Evolutionary conservation across 2,113 vertebrate genomes (phyloP).

Genomic region (Eulemur macaco): DNA sequence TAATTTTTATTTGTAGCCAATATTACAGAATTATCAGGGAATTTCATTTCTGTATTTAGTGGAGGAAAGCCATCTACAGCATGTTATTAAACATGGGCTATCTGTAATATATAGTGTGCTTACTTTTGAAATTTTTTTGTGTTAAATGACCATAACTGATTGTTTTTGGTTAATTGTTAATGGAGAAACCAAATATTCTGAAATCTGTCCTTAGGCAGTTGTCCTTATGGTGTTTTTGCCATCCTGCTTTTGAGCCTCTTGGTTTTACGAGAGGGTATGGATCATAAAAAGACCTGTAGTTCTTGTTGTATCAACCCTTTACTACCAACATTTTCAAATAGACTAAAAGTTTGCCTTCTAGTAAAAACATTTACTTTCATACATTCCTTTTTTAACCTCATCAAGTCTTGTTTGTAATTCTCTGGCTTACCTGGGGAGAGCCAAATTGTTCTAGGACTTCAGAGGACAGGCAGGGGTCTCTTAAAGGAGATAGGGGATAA

Average conservation of each 20-base stretch:
- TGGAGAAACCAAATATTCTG: background rate
- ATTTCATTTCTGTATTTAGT: slow-evolving; percentile 16
- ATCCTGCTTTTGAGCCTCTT: background rate
- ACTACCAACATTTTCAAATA: background rate
- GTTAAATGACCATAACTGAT: background rate
- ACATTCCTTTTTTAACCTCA: background rate
- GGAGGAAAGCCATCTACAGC: background rate
- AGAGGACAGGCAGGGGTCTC: background rate
- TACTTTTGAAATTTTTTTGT: background rate
- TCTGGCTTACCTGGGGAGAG: background rate
- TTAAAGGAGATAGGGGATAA: background rate
- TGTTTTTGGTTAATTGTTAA: background rate
- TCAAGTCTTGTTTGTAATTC: background rate
- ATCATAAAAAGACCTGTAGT: background rate
- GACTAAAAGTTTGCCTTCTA: slow-evolving; percentile 17
- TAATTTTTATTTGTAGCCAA: background rate
- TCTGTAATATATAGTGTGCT: background rate
- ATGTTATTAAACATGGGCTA: background rate
- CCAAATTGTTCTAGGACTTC: background rate
- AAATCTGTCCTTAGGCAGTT: background rate
- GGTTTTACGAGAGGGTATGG: background rate
- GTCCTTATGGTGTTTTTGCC: background rate
- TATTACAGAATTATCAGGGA: background rate
- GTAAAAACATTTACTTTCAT: slow-evolving; percentile 26
- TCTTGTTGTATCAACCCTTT: background rate